Evolutionary conservation across 37 sponge, comb jelly and placozoan species (phyloP), one percentile per base, ranked within the genome.

Genomic region (Spongilla lacustris): DNA sequence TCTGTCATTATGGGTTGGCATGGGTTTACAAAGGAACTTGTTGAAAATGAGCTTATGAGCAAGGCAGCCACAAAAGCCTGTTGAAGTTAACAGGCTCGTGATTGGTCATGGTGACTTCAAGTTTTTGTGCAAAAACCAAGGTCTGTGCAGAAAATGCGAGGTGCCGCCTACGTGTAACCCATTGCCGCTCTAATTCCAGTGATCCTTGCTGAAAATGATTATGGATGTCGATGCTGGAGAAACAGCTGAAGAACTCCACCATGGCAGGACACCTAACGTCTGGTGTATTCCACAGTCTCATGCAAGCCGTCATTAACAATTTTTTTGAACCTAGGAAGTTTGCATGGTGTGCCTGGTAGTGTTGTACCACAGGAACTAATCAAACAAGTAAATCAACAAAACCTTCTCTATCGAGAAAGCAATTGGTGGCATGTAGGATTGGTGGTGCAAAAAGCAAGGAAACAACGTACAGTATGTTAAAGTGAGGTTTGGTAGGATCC

Each of bases 181-280:
- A 58, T 58, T 58, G 58, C 58, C 58, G 21, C 58, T 58, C 58
- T 17, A 58, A 13, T 58, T 58, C 58, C 58, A 58, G 58, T 58
- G 58, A 58, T 58, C 58, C 58, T 58, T 58, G 58, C 58, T 14
- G 19, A 58, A 13, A 58, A 58, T 58, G 58, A 58, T 58, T 17
- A 58, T 58, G 58, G 58, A 58, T 58, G 58, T 58, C 58, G 58
- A 58, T 58, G 58, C 58, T 58, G 58, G 58, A 58, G 58, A 58
- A 58, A 17, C 58, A 58, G 11, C 58, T 10, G 41, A 41, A 41
- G 41, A 41, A 41, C 41, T 41, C 41, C 41, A 41, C 41, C 6
- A 41, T 41, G 41, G 41, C 41, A 9, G 41, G 41, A 41, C 3
- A 6, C 6, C 41, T 41, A 41, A 41, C 41, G 6, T 41, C 41